A percentile compares a stretch with the other conserved stretches of the same genome.
Evolutionary conservation across 2,113 vertebrate species (phyloP).

Genomic region (Oriolus oriolus): DNA sequence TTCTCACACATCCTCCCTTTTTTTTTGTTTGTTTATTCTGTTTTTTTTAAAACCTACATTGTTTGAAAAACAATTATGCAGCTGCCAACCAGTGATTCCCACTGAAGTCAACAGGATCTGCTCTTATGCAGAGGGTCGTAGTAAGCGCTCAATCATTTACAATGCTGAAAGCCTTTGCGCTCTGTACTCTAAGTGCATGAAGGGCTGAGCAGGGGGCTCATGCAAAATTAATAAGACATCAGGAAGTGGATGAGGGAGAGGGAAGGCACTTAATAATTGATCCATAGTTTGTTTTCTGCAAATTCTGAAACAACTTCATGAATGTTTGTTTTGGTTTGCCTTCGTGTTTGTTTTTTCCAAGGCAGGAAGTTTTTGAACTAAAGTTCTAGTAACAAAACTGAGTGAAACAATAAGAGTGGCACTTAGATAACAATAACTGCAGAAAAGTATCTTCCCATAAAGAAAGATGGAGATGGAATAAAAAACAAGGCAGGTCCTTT

Average conservation of each 20-base stretch:
- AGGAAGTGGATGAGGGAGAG: neutral
- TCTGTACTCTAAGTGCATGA: neutral
- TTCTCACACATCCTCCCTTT: neutral
- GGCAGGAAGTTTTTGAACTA: neutral
- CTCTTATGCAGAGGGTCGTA: neutral
- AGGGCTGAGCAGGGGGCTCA: neutral
- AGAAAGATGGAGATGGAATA: neutral
- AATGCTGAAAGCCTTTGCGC: neutral
- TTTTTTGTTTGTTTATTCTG: neutral
- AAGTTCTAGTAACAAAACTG: neutral
- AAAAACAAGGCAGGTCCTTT: neutral
- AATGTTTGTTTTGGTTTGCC: neutral
- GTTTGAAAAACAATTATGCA: constrained; percentile 10
- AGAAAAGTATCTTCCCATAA: neutral
- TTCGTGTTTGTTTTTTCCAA: neutral
- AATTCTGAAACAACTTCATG: neutral
- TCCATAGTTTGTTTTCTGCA: neutral
- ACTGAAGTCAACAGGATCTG: constrained; percentile 15
- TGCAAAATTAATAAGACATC: constrained; percentile 48
- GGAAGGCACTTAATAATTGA: constrained; percentile 19
- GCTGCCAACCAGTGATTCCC: constrained; percentile 8
- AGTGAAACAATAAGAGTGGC: neutral
- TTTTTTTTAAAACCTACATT: neutral
- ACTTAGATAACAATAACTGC: neutral
- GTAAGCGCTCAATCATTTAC: neutral